A percentile compares a stretch with the other conserved stretches of the same genome.
phyloP scores from a whole-genome alignment of 1,140 invertebrate genomes.

The Drosophila grimshawi region DNA sequence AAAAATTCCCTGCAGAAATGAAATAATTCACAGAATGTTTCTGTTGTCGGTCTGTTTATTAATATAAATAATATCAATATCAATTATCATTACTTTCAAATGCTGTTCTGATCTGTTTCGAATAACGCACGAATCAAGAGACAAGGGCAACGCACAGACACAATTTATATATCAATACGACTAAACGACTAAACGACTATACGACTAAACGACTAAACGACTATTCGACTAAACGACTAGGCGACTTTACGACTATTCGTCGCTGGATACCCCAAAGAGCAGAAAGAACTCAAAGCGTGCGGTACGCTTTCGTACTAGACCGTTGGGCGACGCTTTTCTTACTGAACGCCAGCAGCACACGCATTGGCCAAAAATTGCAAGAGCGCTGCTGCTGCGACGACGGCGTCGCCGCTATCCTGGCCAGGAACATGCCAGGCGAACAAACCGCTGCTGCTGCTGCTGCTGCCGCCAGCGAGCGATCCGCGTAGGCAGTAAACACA shows the following conservation, averaged over 20 bases:
- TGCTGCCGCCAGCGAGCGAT: constrained; percentile 48
- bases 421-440: constrained; percentile 44
- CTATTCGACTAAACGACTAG: constrained; percentile 20
- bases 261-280: constrained; percentile 45
- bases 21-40: neutral
- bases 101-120: constrained; percentile 38
- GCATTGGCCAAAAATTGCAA: constrained; percentile 79
- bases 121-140: constrained; percentile 65
- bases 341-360: constrained; percentile 82
- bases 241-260: constrained; percentile 44
- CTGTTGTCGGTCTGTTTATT: neutral
- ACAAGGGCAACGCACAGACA: constrained; percentile 76
- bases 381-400: constrained; percentile 51
- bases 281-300: constrained; percentile 78
- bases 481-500: constrained; percentile 51
- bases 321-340: constrained; percentile 85
- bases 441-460: constrained; percentile 21
- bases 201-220: constrained; percentile 19
- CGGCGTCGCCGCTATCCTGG: constrained; percentile 40
- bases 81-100: constrained; percentile 28
- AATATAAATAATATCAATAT: constrained; percentile 12
- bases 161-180: constrained; percentile 13
- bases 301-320: constrained; percentile 83
- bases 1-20: neutral
- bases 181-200: constrained; percentile 17